Conservation (phyloP, 2,888 invertebrate species). For the Orchesella flavescens region DNA sequence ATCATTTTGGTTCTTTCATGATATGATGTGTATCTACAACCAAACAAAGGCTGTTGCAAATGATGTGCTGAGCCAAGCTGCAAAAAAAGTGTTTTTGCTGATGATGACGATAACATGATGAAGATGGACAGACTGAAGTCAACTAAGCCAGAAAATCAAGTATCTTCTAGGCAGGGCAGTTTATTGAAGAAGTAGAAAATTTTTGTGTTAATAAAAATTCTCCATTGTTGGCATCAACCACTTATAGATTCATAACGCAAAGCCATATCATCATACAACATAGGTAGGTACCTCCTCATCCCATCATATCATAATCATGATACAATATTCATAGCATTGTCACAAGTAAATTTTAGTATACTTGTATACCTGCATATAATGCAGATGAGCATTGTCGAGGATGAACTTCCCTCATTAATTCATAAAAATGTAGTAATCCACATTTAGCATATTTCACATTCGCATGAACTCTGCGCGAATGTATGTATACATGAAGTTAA, state of each 20-base stretch:
- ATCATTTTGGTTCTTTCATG: constrained; percentile 13
- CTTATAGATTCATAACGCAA: not conserved
- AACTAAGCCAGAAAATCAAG: constrained; percentile 12
- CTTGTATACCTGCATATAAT: no score
- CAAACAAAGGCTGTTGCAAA: not conserved
- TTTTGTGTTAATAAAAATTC: not conserved
- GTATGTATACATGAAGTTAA: no score
- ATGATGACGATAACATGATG: constrained; percentile 1
- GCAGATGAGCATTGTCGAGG: no score
- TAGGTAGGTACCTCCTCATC: not conserved
- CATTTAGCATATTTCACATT: no score
- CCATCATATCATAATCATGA: not conserved
- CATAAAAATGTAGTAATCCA: no score
- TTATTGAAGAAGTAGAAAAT: not conserved
- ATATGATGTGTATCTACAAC: not conserved
- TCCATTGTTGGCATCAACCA: not conserved
- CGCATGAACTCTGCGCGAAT: no score
- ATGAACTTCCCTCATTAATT: no score
- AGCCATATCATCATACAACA: not conserved
- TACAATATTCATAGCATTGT: no score
- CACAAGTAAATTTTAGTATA: no score
- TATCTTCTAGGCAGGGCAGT: constrained; percentile 20
- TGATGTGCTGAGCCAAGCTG: constrained; percentile 23
- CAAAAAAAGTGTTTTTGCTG: constrained; percentile 18
- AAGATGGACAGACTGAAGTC: constrained; percentile 26